phyloP scores from a whole-genome alignment of 2,113 vertebrate species.

The Eidolon helvum region DNA sequence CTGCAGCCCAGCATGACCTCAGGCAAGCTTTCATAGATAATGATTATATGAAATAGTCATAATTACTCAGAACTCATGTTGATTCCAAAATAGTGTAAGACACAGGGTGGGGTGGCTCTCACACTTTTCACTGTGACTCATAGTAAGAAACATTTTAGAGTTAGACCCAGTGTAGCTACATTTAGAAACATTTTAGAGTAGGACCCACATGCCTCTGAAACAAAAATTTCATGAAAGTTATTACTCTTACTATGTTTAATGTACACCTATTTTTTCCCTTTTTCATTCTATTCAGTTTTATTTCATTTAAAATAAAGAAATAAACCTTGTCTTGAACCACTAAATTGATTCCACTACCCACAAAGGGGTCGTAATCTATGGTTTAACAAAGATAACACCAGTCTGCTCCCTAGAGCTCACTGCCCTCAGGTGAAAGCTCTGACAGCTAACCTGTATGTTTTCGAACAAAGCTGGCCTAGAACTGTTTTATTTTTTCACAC shows the following conservation, averaged over 20 bases:
- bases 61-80: conserved; percentile 54
- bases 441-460: neutral
- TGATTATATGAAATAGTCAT: conserved; percentile 32
- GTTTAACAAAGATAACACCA: neutral
- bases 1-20: conserved; percentile 17
- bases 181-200: neutral
- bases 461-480: neutral
- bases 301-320: neutral
- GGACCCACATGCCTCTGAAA: neutral
- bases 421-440: neutral
- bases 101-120: conserved; percentile 21
- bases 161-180: neutral
- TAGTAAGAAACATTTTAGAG: neutral
- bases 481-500: neutral
- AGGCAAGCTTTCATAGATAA: conserved; percentile 41
- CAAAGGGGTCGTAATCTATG: neutral
- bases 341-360: neutral
- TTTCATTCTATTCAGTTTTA: neutral
- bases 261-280: neutral
- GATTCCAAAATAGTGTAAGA: conserved; percentile 19
- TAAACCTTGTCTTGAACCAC: neutral
- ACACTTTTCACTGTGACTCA: conserved; percentile 47
- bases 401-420: neutral
- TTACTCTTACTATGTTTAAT: neutral
- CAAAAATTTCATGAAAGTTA: neutral